Percentiles rank a stretch among this genome's conserved stretches.
Conservation (phyloP, 1,140 invertebrate species). For the Heliconius hermathena region DNA sequence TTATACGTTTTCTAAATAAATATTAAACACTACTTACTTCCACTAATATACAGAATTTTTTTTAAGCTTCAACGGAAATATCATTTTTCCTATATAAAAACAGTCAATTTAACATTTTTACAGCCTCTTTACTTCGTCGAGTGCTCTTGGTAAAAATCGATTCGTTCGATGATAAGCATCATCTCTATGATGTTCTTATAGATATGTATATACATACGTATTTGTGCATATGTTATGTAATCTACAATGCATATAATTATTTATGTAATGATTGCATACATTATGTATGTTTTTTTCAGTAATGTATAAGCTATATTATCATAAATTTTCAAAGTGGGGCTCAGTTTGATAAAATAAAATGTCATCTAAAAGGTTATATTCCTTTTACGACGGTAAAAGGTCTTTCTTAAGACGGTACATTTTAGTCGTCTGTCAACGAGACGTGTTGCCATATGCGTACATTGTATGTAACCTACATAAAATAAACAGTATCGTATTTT, state of each 20-base stretch:
- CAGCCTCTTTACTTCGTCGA: neutral
- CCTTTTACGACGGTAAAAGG: slow-evolving; percentile 10
- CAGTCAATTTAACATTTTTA: slow-evolving; percentile 1
- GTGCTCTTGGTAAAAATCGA: slow-evolving; percentile 4
- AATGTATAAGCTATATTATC: slow-evolving; percentile 1
- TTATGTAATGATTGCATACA: neutral
- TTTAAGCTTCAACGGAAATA: neutral
- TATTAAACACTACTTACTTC: too few species aligned
- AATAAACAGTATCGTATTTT: neutral
- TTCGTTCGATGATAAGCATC: neutral
- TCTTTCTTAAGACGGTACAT: neutral
- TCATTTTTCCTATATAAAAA: neutral
- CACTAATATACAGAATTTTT: too few species aligned
- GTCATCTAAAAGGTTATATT: slow-evolving; percentile 15
- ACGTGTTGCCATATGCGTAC: neutral
- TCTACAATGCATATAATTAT: neutral
- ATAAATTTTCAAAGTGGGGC: neutral
- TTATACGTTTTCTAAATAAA: too few species aligned
- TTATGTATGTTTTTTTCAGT: neutral
- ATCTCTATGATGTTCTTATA: neutral
- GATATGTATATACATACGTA: neutral
- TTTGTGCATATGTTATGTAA: neutral
- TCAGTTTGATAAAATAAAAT: neutral
- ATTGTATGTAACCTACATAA: slow-evolving; percentile 1
- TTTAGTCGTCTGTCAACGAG: slow-evolving; percentile 9